A percentile compares a stretch with the other conserved stretches of the same genome.
Conservation (phyloP, 1,140 invertebrate genomes). For the Pseudomyrmex concolor region DNA sequence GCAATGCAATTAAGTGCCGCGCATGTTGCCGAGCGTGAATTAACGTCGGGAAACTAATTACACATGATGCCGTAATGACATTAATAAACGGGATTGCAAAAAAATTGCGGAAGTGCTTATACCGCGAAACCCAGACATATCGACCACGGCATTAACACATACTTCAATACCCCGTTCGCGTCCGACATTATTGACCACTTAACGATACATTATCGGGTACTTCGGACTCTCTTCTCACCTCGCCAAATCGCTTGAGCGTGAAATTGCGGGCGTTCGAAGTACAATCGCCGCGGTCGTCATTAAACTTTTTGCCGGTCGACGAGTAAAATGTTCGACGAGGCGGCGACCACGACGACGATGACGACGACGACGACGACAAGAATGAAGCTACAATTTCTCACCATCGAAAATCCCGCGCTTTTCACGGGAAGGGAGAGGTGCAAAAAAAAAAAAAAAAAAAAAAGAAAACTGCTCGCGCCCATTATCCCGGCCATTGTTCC, state of each 20-base stretch:
- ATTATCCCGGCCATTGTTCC: constrained; percentile 73
- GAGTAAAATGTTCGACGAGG: constrained; percentile 1
- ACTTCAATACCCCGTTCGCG: background rate
- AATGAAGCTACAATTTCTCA: background rate
- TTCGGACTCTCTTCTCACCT: constrained; percentile 36
- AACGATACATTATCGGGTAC: constrained; percentile 44
- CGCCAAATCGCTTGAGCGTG: constrained; percentile 40
- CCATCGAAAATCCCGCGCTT: constrained; percentile 38
- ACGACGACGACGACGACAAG: background rate
- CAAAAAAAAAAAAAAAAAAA: background rate
- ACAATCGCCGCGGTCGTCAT: constrained; percentile 46
- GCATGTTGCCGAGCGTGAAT: background rate
- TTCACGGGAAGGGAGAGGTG: background rate
- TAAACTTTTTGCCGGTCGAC: constrained; percentile 39
- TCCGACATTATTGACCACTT: constrained; percentile 37
- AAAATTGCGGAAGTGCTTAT: constrained; percentile 7
- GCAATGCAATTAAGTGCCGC: constrained; percentile 22
- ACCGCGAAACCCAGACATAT: constrained; percentile 14
- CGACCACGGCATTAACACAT: constrained; percentile 38
- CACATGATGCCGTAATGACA: constrained; percentile 28
- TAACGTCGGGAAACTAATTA: background rate
- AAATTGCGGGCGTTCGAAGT: constrained; percentile 45
- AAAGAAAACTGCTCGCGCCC: constrained; percentile 63
- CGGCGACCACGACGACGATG: background rate
- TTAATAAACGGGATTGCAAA: constrained; percentile 37